Percentiles rank a stretch among this genome's conserved stretches.
These are phyloP conservation scores for Drosophila mercatorum DNA, from an alignment of 2,888 invertebrate genomes.

Conservation along the genomic window DNA sequence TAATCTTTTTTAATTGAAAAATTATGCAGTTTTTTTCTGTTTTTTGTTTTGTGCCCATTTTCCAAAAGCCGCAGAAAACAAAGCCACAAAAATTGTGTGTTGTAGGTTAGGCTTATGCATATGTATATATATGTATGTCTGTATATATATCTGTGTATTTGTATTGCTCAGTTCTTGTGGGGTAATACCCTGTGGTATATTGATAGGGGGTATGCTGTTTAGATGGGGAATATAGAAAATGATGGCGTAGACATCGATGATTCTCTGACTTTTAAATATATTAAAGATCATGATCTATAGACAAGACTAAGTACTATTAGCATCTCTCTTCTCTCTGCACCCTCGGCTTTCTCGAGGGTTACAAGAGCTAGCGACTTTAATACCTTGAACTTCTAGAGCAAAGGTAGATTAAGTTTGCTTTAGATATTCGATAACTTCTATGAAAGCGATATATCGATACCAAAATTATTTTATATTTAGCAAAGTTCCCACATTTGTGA, in stretches of 20 bases:
- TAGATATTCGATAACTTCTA: not conserved
- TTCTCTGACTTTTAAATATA: not conserved
- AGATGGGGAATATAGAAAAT: not conserved
- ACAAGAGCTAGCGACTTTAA: no score
- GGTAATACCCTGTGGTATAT: not conserved
- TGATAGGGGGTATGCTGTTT: not conserved
- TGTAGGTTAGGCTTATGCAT: slow-evolving; percentile 29
- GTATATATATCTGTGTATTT: not conserved
- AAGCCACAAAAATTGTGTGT: slow-evolving; percentile 19
- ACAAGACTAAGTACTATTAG: not conserved
- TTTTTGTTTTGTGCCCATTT: slow-evolving; percentile 12
- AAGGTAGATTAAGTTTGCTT: no score
- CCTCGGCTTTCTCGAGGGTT: no score
- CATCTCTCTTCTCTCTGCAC: not conserved
- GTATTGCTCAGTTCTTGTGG: slow-evolving; percentile 12
- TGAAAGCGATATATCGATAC: not conserved
- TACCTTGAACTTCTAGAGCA: no score
- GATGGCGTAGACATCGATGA: no score
- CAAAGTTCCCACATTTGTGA: no score
- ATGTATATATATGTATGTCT: slow-evolving; percentile 1
- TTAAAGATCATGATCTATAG: not conserved
- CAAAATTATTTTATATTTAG: no score
- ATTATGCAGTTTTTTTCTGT: slow-evolving; percentile 43
- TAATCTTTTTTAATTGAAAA: slow-evolving; percentile 36
- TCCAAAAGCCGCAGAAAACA: slow-evolving; percentile 21